Base-by-base conservation (phyloP, 1,140 invertebrate species). In the Neuroterus valhalla region DNA sequence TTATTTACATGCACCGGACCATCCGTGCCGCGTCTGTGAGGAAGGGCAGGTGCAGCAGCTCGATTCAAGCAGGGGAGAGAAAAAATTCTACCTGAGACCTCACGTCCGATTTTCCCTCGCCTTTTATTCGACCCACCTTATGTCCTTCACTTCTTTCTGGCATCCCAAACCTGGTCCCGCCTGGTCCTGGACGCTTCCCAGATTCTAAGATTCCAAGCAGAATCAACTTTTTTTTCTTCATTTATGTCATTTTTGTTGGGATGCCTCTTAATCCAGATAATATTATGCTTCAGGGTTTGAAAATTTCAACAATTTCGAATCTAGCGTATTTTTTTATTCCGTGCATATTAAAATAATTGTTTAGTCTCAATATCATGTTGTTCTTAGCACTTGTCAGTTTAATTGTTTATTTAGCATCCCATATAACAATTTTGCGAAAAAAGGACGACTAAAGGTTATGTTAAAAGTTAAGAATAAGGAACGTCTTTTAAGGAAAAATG, bases 1-100 rank as follows among this genome's bases (percentile, higher is more conserved):
- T 79, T 79, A 79, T 79, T 79, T 79, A 80, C 78, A 80, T 80
- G 71, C 74, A 71, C 19, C 75, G 74, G 62, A 76, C 50, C n/a
- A 23, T 55, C 23, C 46, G 45, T 2, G 68, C 10, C 68, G 70
- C 73, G 68, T 70, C 68, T 62, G 66, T 50, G 43, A 66, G 68
- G 50, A 67, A 72, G 52, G 50, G 62, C 74, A 70, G 75, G 74
- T 76, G 77, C 74, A 75, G 73, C 52, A 70, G 44, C 50, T 70
- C 68, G 75, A 74, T 46, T 71, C 55, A 26, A 45, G 66, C 17
- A 26, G 42, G 50, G 19, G 42, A 50, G 70, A 46, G 26, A 73
- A 78, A 74, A 76, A 73, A 78, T 75, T 74, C 71, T 75, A 75
- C 77, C 77, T 78, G 77, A 71, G 71, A 66, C 62, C 71, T 75